These are phyloP conservation scores for Antedon mediterranea DNA, from an alignment of 53 echinoderm and acorn worm genomes.

Conservation along the genomic window DNA sequence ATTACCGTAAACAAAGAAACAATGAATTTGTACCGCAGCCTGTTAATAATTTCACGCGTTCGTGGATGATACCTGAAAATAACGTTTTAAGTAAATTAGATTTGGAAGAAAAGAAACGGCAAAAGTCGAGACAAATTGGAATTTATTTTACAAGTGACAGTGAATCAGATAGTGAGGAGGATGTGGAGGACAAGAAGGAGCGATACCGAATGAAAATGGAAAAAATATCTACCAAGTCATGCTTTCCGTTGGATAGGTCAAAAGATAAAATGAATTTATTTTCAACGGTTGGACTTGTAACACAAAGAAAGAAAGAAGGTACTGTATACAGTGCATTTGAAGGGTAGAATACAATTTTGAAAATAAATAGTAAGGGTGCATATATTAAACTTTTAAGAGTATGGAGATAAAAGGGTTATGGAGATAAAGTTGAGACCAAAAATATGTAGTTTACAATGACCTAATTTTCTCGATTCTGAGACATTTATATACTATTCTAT, in stretches of 20 bases:
- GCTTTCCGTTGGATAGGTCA: conserved; percentile 52
- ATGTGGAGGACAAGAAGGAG: conserved; percentile 53
- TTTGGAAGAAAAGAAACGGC: conserved; percentile 54
- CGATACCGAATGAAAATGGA: conserved; percentile 67
- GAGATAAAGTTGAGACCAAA: too few relatives aligned
- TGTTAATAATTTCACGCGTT: not conserved
- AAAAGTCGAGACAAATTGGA: conserved; percentile 48
- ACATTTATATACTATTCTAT: not conserved
- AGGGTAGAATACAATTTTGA: too few relatives aligned
- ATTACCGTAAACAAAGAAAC: not conserved
- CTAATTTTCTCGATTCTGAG: too few relatives aligned
- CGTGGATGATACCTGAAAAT: not conserved
- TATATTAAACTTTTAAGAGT: too few relatives aligned
- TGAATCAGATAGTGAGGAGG: conserved; percentile 83
- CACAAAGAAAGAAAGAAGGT: conserved; percentile 66
- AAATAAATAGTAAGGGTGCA: too few relatives aligned
- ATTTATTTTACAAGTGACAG: conserved; percentile 89
- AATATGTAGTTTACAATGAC: too few relatives aligned
- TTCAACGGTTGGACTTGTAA: conserved; percentile 55
- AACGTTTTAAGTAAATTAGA: conserved; percentile 67
- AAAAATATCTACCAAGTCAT: conserved; percentile 42
- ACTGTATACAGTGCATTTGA: too few relatives aligned
- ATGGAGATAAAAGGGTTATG: too few relatives aligned
- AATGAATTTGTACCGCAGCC: not conserved
- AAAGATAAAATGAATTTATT: conserved; percentile 67